phyloP scores from a whole-genome alignment of 2,797 vertebrate genomes.

The Mormyrus hasselquistii region DNA sequence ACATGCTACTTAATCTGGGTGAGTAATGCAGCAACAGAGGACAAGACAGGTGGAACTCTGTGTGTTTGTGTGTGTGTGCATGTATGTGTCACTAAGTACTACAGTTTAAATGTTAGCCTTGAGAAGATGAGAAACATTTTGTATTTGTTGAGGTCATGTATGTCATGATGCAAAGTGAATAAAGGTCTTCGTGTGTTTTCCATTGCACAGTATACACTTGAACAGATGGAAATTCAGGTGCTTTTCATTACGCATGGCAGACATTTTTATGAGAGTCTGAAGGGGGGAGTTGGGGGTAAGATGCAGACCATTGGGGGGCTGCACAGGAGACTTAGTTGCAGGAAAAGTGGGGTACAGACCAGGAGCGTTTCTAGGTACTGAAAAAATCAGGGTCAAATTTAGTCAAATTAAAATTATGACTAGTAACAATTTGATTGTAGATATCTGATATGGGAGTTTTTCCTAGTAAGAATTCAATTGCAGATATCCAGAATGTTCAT shows the following conservation, averaged over 20 bases:
- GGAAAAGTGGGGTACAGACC: neutral
- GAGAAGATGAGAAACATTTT: neutral
- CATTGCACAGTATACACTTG: neutral
- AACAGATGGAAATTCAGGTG: neutral
- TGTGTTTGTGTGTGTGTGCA: neutral
- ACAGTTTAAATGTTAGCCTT: neutral
- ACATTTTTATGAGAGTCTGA: neutral
- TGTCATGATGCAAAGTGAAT: neutral
- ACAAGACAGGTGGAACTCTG: neutral
- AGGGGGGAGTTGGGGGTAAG: neutral
- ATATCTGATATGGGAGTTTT: too few species aligned
- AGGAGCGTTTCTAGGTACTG: neutral
- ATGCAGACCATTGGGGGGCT: neutral
- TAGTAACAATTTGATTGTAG: too few species aligned
- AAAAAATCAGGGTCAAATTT: neutral
- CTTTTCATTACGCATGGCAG: neutral
- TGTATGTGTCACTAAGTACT: neutral
- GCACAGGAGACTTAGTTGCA: neutral
- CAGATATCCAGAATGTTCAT: too few species aligned
- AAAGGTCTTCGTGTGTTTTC: neutral
- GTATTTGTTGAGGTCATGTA: neutral
- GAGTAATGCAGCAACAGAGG: neutral
- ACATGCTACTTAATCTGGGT: neutral
- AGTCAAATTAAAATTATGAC: neutral
- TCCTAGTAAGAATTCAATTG: too few species aligned